Base-by-base conservation (phyloP, 2,797 vertebrate species). In the Oreochromis grahami region DNA sequence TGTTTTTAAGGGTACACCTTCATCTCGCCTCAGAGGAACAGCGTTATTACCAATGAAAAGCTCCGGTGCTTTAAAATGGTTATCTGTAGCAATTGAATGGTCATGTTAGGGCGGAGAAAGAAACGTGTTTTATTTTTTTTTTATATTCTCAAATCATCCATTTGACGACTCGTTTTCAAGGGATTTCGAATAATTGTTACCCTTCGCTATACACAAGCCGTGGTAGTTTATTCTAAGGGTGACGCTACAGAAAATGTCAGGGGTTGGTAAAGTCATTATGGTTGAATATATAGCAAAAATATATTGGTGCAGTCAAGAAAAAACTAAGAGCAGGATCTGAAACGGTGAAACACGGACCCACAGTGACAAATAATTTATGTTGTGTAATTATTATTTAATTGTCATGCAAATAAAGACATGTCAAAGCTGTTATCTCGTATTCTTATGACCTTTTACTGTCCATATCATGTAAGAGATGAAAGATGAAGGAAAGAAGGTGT, bases 31-130 rank as follows among this genome's bases (percentile, higher is more conserved):
- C 26, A 3, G 70, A 89, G 70, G 63, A 84, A 41, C 32, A 29
- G 11, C 5, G 4, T 78, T 86, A 84, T 81, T 72, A 76, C 82
- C 81, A 72, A 82, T 87, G 82, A 86, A 76, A 83, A 77, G 84
- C 80, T 82, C 58, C 38, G 5, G 26, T 84, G 56, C 24, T 74
- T 85, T 81, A 21, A 79, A 84, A 86, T 63, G 29, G 26, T 50
- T 50, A 50, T 74, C 70, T 32, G 26, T 32, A 74, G 45, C 68
- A 50, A 74, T n/a, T 50, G 68, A 74, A 50, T 29, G 4, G 15
- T 29, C 26, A 6, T 74, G 43, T 48, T 29, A 50, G 68, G 68
- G 43, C 26, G 6, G 3, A 19, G 15, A 74, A 32, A 50, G 17
- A 45, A 70, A 70, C 8, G 2, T 70, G 38, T 70, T 70, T 43